Base-by-base conservation (phyloP, 2,113 vertebrate genomes). In the Pelobates fuscus region DNA sequence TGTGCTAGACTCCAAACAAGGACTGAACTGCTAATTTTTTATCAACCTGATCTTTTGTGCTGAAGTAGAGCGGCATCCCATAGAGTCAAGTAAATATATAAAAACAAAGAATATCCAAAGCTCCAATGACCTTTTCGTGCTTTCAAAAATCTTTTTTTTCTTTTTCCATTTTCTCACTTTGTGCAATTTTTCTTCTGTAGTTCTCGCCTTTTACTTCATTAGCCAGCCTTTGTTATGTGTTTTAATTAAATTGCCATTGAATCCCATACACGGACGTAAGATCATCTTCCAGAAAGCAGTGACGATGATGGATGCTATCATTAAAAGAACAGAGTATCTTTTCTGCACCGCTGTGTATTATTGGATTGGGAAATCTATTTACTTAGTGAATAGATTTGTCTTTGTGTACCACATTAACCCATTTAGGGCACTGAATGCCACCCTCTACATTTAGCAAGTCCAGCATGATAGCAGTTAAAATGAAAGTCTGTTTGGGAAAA, bases 271-370 rank as follows among this genome's bases (percentile, higher is more conserved):
- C 18, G 29, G 46, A 21, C 65, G 52, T 61, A 79, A 67, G 73
- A 66, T 63, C 46, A 64, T 32, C 68, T 64, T 67, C 58, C 73
- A 68, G 64, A 76, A 68, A 76, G 65, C 73, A 52, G 49, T 61
- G 73, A 78, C 49, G 49, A 71, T 60, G 61, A 66, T 78, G 67
- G 76, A 71, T 78, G 68, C 15, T 44, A 66, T 52, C 73, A 76
- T 68, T 76, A 76, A 68, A 67, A 76, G 73, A 63, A 76, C 73
- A 76, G 64, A 76, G 55, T 76, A 76, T 76, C 73, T 76, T 67
- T 76, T 68, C 64, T 68, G 64, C 73, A 76, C 61, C 10, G 57
- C 73, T 76, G 73, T 76, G 73, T 76, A 76, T 76, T 76, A 76
- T 76, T 76, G 55, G 65, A 76, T 68, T 76, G 55, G 73, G 73